Conservation (phyloP, 1,140 invertebrate genomes). For the Leptestheria dahalacensis region DNA sequence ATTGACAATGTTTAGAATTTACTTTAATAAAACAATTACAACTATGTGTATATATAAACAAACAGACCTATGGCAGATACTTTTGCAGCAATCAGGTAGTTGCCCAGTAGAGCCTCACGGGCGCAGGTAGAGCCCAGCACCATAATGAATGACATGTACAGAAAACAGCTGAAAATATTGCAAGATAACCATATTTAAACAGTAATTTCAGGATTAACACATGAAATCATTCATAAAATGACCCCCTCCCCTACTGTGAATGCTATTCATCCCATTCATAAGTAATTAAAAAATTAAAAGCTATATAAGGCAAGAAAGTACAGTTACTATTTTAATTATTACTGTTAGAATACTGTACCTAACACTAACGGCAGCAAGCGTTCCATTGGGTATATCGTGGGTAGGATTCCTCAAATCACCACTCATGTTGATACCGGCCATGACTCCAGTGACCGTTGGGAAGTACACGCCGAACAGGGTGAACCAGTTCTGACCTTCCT, state of each 20-base stretch:
- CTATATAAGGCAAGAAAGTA: constrained; percentile 2
- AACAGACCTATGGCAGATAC: constrained; percentile 53
- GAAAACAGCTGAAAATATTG: constrained; percentile 55
- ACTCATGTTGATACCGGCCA: constrained; percentile 96
- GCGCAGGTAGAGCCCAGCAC: constrained; percentile 77
- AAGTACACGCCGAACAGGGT: constrained; percentile 90
- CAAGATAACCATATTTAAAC: no score
- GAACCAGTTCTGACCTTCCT: constrained; percentile 68
- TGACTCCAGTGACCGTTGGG: constrained; percentile 78
- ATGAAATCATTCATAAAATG: no score
- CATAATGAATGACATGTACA: constrained; percentile 77
- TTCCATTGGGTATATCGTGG: constrained; percentile 84
- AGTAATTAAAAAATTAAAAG: constrained; percentile 23
- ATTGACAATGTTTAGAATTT: not conserved
- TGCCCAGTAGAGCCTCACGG: constrained; percentile 48
- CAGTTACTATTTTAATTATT: constrained; percentile 11
- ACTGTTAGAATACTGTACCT: constrained; percentile 37
- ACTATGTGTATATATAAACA: constrained; percentile 10
- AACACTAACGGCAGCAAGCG: constrained; percentile 71
- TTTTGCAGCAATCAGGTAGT: constrained; percentile 83
- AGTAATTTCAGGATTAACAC: no score
- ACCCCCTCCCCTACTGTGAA: no score
- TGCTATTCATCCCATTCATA: no score
- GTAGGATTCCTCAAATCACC: constrained; percentile 83
- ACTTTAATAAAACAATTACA: constrained; percentile 10